These are phyloP conservation scores for Magallana angulata DNA, from an alignment of 1,140 invertebrate genomes.

Conservation along the genomic window DNA sequence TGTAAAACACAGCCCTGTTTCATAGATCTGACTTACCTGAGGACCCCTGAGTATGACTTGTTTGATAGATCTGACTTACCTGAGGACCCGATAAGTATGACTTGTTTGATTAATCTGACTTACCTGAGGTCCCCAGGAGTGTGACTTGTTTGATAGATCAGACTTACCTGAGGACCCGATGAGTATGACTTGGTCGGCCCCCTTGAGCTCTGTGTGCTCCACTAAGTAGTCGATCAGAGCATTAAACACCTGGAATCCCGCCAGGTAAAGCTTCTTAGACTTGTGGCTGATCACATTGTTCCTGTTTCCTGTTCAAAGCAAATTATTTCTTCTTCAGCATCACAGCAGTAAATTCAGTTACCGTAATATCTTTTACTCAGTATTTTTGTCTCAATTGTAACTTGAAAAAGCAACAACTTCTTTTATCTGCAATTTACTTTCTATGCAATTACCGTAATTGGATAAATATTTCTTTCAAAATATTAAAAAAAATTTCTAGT, in stretches of 20 bases:
- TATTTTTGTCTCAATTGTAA: no score
- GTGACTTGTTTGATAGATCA: not conserved
- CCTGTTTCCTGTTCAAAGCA: slow-evolving; percentile 62
- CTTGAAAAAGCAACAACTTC: no score
- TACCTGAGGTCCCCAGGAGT: not conserved
- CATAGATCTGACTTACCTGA: not conserved
- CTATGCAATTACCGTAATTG: no score
- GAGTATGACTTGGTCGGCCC: slow-evolving; percentile 67
- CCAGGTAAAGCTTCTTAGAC: slow-evolving; percentile 62
- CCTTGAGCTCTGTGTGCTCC: slow-evolving; percentile 57
- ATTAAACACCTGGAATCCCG: slow-evolving; percentile 66
- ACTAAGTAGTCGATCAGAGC: slow-evolving; percentile 67
- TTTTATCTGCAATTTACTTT: no score
- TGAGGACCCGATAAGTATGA: not conserved
- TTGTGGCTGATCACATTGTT: slow-evolving; percentile 54
- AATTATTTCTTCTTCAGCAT: no score
- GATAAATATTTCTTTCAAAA: no score
- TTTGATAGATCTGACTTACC: not conserved
- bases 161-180: slow-evolving; percentile 68
- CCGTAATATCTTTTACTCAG: no score
- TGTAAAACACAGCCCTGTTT: no score
- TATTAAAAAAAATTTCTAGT: not conserved
- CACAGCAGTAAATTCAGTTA: no score
- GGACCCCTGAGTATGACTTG: not conserved
- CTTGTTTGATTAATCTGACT: not conserved